Base-by-base conservation (phyloP, 2,888 invertebrate species). In the Synanthedon formicaeformis region DNA sequence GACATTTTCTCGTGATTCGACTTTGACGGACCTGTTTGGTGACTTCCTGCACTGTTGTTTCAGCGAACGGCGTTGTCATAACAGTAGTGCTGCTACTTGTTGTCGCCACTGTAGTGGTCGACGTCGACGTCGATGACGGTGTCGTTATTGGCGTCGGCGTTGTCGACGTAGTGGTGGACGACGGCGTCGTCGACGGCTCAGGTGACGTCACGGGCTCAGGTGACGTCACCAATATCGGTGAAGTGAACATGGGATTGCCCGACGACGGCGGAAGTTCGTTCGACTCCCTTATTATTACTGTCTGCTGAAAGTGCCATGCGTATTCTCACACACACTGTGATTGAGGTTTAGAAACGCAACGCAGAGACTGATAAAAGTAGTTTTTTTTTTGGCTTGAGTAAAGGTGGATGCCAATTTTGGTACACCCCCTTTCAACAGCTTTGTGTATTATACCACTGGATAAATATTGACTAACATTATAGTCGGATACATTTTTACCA, bases 281-380 rank as follows among this genome's bases (percentile, higher is more conserved):
- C 60, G 87, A 82, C 62, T 78, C 82, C 63, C 81, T 83, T 64
- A 87, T 86, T 73, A 83, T 79, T 68, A 87, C 84, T 58, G 87
- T 87, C 75, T 85, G 87, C 87, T 87, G 87, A 86, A 87, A 85
- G 86, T 84, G 85, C 78, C 85, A 85, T 85, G 86, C 86, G 70
- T 76, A 81, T 79, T 77, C 85, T 83, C 84, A 85, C 86, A 85
- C 86, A 82, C 78, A 71, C 71, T 73, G 83, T 83, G 81, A 75
- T 66, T 56, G 58, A 61, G 65, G 60, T 18, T 49, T 45, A 14
- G 48, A 59, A 34, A 34, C 34, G 34, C 61, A 67, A 75, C 74
- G 73, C 64, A 63, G 68, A 71, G 77, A 81, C 75, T 8, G 1
- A 1, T 34, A 81, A 78, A 69, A 65, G 53, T 54, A 50, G 40